Percentiles rank a stretch among this genome's conserved stretches.
phyloP scores from a whole-genome alignment of 2,113 vertebrate species.

The Sapayoa aenigma region DNA sequence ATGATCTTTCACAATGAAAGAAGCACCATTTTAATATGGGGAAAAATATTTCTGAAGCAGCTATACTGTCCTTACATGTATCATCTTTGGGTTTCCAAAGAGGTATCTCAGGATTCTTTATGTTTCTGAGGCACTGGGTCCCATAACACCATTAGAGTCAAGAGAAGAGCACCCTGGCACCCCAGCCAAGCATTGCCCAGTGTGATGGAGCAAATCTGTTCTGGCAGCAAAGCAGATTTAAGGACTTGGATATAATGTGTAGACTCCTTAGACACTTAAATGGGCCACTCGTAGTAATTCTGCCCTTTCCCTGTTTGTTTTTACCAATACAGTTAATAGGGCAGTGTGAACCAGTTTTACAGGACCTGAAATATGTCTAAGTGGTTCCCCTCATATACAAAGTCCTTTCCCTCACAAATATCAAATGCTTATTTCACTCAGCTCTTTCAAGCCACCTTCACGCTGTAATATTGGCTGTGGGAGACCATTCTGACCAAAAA shows the following conservation, averaged over 20 bases:
- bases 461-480: not conserved
- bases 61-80: accelerated
- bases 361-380: not conserved
- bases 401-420: not conserved
- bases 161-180: no score
- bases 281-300: not conserved
- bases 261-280: not conserved
- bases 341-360: not conserved
- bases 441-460: not conserved
- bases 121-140: not conserved
- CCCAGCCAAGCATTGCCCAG: not conserved
- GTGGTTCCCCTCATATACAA: not conserved
- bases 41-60: not conserved
- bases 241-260: not conserved
- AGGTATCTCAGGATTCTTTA: no score
- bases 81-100: not conserved
- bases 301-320: not conserved
- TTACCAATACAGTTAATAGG: not conserved
- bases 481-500: not conserved
- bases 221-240: not conserved
- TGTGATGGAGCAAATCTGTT: not conserved
- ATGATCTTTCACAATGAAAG: not conserved
- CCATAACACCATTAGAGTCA: accelerated
- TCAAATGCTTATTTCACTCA: not conserved
- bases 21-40: not conserved